Percentiles rank a stretch among this genome's conserved stretches.
phyloP scores from a whole-genome alignment of 2,113 vertebrate genomes.

The Dasyprocta punctata region DNA sequence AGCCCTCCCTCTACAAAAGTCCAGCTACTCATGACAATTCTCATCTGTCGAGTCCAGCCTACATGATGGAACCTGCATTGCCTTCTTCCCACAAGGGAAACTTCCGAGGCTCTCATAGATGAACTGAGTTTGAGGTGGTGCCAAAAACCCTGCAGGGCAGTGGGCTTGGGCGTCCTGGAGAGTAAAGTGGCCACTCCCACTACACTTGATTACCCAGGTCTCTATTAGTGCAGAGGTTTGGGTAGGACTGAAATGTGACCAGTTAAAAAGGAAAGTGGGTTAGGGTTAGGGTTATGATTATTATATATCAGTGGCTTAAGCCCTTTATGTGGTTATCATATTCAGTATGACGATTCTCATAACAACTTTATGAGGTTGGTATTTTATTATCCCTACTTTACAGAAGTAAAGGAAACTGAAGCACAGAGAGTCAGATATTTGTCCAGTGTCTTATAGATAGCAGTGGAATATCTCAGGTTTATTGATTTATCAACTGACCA shows the following conservation, averaged over 20 bases:
- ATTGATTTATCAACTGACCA: not conserved
- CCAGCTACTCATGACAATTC: not conserved
- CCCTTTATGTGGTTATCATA: not conserved
- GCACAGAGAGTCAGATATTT: not conserved
- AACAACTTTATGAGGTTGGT: not conserved
- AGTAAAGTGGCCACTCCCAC: not conserved
- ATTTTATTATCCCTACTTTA: constrained; percentile 7
- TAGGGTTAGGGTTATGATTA: not conserved
- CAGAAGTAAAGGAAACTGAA: constrained; percentile 7
- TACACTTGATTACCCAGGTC: not conserved
- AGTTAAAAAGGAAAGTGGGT: not conserved
- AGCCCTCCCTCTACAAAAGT: not conserved
- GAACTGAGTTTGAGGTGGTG: not conserved
- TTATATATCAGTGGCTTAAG: not conserved
- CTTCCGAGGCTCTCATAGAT: not conserved
- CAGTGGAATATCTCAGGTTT: not conserved
- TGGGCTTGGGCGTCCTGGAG: not conserved
- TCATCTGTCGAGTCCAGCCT: not conserved
- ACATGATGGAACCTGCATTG: not conserved
- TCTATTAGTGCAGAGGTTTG: not conserved
- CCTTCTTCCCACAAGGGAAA: not conserved
- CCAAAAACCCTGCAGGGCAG: not conserved
- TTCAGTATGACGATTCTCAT: not conserved
- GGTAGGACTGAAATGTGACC: not conserved
- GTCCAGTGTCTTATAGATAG: not conserved